phyloP scores from a whole-genome alignment of 2,113 vertebrate genomes.

The Hiodon tergisus region DNA sequence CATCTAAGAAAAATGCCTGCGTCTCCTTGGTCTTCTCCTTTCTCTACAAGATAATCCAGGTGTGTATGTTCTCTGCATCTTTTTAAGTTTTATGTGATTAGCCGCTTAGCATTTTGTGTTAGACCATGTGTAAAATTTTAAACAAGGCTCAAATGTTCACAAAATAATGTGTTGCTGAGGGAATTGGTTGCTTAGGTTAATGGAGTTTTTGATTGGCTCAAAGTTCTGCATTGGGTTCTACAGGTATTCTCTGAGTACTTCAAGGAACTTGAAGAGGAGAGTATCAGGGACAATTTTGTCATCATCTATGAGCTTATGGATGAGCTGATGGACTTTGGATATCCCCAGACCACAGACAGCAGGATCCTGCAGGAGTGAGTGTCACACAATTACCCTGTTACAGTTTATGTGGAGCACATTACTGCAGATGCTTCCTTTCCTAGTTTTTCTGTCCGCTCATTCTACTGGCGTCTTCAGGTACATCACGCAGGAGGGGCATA shows the following conservation, averaged over 20 bases:
- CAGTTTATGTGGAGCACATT: not conserved
- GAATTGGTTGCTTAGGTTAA: too few species aligned
- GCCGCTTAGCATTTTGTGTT: not conserved
- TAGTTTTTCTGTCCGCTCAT: not conserved
- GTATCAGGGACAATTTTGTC: slow-evolving; percentile 97
- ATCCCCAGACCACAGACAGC: slow-evolving; percentile 96
- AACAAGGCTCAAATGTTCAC: too few species aligned
- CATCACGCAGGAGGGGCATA: slow-evolving; percentile 98
- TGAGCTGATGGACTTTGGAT: slow-evolving; percentile 98
- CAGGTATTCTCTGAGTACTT: slow-evolving; percentile 98
- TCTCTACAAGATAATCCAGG: slow-evolving; percentile 97
- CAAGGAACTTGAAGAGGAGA: slow-evolving; percentile 97
- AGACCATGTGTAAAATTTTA: not conserved
- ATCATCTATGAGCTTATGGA: slow-evolving; percentile 98
- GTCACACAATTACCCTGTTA: not conserved
- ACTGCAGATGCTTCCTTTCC: not conserved
- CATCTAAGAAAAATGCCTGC: slow-evolving; percentile 95
- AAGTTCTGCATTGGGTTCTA: not conserved
- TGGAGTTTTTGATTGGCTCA: not conserved
- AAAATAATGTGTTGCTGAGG: not conserved
- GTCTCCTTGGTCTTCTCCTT: slow-evolving; percentile 96
- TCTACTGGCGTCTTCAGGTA: slow-evolving; percentile 64
- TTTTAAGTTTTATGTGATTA: not conserved
- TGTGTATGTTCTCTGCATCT: slow-evolving; percentile 44
- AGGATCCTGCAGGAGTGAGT: slow-evolving; percentile 98